Base-by-base conservation (phyloP, 2,888 invertebrate genomes). In the Calliscelio sp. region DNA sequence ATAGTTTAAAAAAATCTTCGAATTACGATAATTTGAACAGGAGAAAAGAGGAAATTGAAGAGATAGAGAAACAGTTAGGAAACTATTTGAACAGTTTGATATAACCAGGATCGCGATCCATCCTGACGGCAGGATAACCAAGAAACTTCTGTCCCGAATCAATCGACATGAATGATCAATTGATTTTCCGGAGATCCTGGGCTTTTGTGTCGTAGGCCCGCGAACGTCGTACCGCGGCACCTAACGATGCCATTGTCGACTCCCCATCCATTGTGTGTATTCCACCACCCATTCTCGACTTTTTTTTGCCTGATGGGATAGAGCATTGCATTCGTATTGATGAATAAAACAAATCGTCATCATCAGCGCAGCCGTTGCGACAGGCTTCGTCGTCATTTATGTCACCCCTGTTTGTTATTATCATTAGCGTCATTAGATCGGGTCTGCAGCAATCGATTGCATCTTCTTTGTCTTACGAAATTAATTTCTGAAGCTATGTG, bases 241-340 rank as follows among this genome's bases (percentile, higher is more conserved):
- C 92, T 93, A 93, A 92, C 92, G 93, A 93, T 91, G 92, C 90
- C 92, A 93, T 92, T 93, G 92, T 92, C 90, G 90, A 88, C 90
- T 86, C 87, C 86, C 89, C 87, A 87, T 89, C 91, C 89, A 92
- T 92, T 92, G 91, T 92, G 89, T 88, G 88, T 87, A 91, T 91
- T 89, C 91, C 88, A 89, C 79, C 71, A 70, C 83, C 86, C 81
- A n/a, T n/a, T n/a, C n/a, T n/a, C n/a, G 75, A 80, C 65, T 80
- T 73, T 66, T 81, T 83, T 86, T 84, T n/a, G n/a, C n/a, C 80
- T 84, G 81, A 85, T 85, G 80, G 81, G 81, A 49, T 66, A 77
- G 71, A 79, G 78, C 70, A 71, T 32, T 51, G 80, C 79, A 80
- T 81, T 82, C 78, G 66, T 68, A 81, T 83, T 55, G 81, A 81